phyloP scores from a whole-genome alignment of 2,888 invertebrate species.

The Phortica okadai region DNA sequence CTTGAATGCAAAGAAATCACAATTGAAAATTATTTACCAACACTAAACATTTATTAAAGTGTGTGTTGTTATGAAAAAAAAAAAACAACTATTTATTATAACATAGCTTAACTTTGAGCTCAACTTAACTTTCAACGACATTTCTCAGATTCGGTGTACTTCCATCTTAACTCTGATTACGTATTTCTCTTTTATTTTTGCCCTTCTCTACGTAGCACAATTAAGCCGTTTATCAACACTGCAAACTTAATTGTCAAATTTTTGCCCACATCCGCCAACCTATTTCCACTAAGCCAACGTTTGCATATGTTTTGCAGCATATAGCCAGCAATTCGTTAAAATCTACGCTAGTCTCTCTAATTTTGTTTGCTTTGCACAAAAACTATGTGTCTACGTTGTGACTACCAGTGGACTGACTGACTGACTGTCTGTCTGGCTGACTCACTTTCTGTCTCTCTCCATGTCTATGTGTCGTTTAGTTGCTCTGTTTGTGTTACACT shows the following conservation, averaged over 20 bases:
- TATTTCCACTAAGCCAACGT: constrained; percentile 5
- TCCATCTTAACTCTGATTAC: not conserved
- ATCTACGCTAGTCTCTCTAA: constrained; percentile 60
- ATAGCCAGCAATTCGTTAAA: constrained; percentile 60
- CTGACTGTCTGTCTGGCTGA: not conserved
- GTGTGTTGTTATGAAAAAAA: no score
- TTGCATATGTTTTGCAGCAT: not conserved
- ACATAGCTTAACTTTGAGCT: no score
- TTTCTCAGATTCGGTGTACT: not conserved
- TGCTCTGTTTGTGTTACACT: constrained; percentile 59
- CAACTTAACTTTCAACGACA: not conserved
- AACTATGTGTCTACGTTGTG: constrained; percentile 52
- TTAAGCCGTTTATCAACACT: constrained; percentile 48
- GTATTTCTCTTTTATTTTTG: not conserved
- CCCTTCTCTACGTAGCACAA: constrained; percentile 41
- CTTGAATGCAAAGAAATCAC: no score
- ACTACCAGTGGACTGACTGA: constrained; percentile 14
- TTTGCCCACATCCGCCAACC: not conserved
- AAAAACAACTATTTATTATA: no score
- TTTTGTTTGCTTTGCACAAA: constrained; percentile 62
- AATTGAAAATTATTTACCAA: no score
- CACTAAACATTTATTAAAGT: no score
- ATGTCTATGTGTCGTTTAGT: constrained; percentile 24
- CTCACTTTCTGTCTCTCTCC: not conserved
- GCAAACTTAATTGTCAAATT: constrained; percentile 48